phyloP scores from a whole-genome alignment of 2,888 invertebrate species.

The Tetragonisca angustula region DNA sequence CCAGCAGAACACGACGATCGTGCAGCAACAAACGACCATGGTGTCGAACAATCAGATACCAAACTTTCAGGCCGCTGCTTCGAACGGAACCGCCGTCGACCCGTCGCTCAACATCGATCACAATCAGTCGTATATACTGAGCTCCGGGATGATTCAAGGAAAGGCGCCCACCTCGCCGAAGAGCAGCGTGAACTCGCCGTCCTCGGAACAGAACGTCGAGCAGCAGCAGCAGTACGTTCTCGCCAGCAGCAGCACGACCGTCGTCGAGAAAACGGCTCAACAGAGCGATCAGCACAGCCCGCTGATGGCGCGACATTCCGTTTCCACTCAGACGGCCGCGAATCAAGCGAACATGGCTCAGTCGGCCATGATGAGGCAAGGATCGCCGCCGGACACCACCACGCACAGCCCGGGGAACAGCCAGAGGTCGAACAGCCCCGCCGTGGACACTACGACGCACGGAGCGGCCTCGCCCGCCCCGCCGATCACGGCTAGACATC shows the following conservation, averaged over 20 bases:
- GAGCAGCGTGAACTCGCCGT: constrained; percentile 76
- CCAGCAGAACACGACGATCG: constrained; percentile 94
- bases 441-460: constrained; percentile 83
- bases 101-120: constrained; percentile 86
- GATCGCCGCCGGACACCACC: constrained; percentile 93
- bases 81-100: constrained; percentile 76
- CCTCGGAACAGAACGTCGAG: constrained; percentile 81
- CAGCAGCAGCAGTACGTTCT: constrained; percentile 80
- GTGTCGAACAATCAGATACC: constrained; percentile 88
- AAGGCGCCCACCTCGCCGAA: constrained; percentile 78
- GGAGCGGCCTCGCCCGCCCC: constrained; percentile 82
- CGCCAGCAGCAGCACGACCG: constrained; percentile 72
- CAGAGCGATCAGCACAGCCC: constrained; percentile 78
- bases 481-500: constrained; percentile 78
- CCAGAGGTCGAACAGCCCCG: constrained; percentile 82
- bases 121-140: constrained; percentile 83
- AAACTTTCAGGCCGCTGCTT: constrained; percentile 80
- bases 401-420: constrained; percentile 90
- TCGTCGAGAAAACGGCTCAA: constrained; percentile 75
- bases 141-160: constrained; percentile 79
- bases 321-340: constrained; percentile 90
- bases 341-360: constrained; percentile 81
- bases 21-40: constrained; percentile 92
- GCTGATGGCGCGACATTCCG: constrained; percentile 87
- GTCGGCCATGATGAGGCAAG: constrained; percentile 82